Percentiles rank a stretch among this genome's conserved stretches.
phyloP scores from a whole-genome alignment of 2,113 vertebrate genomes.

The Lucifuga dentata region DNA sequence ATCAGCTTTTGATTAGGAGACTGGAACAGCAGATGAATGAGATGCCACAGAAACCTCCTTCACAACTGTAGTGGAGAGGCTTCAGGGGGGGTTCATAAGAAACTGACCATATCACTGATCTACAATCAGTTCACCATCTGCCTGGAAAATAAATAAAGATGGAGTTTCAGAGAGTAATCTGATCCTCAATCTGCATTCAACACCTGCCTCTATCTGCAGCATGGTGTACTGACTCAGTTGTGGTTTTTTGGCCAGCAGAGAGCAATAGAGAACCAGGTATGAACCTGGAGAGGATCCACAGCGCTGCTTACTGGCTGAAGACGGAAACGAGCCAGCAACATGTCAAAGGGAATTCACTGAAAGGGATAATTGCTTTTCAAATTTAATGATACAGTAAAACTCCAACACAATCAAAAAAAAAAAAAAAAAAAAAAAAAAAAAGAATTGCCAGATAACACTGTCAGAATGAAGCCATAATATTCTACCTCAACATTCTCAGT shows the following conservation, averaged over 20 bases:
- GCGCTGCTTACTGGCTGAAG: constrained; percentile 12
- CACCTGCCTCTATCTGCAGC: constrained; percentile 35
- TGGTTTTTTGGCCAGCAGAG: constrained; percentile 69
- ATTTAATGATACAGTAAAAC: constrained; percentile 26
- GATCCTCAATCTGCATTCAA: constrained; percentile 61
- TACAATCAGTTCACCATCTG: constrained; percentile 66
- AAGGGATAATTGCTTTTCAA: constrained; percentile 27
- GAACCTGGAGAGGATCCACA: background rate
- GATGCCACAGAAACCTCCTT: constrained; percentile 21
- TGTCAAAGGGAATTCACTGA: constrained; percentile 28
- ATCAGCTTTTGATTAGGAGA: constrained; percentile 66
- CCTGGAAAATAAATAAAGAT: constrained; percentile 59
- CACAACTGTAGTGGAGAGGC: constrained; percentile 47
- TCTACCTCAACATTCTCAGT: background rate
- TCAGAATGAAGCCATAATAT: background rate
- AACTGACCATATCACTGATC: constrained; percentile 68
- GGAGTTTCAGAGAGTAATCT: constrained; percentile 54
- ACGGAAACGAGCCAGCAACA: background rate
- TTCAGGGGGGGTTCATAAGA: constrained; percentile 39
- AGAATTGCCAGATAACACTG: background rate
- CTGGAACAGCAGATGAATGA: constrained; percentile 58
- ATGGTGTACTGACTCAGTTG: background rate
- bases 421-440: constrained; percentile 9
- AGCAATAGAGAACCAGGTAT: constrained; percentile 57
- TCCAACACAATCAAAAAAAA: constrained; percentile 1